phyloP scores from a whole-genome alignment of 2,888 invertebrate species.

The Eristalis arbustorum region DNA sequence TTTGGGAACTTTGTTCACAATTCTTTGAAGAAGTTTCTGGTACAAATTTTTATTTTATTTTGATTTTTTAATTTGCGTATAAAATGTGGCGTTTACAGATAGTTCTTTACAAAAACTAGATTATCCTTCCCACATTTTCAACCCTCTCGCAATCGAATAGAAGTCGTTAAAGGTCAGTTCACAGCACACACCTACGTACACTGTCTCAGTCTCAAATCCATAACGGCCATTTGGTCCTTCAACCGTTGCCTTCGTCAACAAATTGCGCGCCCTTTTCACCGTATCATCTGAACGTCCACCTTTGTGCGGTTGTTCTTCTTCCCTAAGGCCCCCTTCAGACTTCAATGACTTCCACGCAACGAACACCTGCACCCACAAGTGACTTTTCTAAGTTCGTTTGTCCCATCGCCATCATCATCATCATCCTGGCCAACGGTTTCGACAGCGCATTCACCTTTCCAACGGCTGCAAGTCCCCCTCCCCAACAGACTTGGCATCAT shows the following conservation, averaged over 20 bases:
- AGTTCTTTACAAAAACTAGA: no score
- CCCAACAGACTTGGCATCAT: neutral
- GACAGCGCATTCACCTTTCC: neutral
- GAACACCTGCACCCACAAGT: neutral
- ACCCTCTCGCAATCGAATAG: no score
- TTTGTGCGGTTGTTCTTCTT: neutral
- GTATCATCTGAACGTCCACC: neutral
- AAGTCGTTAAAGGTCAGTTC: no score
- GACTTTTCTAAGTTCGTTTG: neutral
- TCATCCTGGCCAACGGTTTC: neutral
- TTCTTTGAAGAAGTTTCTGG: no score
- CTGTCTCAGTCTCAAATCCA: neutral
- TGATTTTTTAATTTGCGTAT: no score
- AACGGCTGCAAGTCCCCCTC: neutral
- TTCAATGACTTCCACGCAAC: neutral
- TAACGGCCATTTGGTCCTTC: neutral
- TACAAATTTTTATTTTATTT: no score
- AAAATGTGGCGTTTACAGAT: no score
- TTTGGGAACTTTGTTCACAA: no score
- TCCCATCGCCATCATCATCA: neutral
- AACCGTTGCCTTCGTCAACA: neutral
- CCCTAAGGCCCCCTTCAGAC: neutral
- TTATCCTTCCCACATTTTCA: no score
- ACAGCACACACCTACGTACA: no score
- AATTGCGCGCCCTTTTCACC: neutral